phyloP scores from a whole-genome alignment of 2,113 vertebrate genomes.

The Solea solea region DNA sequence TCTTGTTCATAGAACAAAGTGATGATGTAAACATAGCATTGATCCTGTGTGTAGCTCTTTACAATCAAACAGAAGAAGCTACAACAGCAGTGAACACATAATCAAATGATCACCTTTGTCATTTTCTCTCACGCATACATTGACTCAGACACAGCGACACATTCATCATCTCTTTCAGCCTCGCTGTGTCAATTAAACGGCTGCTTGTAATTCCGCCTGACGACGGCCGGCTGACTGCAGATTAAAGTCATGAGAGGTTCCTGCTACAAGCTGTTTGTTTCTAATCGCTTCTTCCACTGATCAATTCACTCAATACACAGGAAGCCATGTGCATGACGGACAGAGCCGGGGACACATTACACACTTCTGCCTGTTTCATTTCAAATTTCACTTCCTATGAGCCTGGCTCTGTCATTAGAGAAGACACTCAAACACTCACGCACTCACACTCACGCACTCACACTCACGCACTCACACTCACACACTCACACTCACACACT shows the following conservation, averaged over 20 bases:
- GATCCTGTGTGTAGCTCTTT: no score
- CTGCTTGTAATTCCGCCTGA: conserved; percentile 50
- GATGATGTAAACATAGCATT: no score
- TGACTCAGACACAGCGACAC: conserved; percentile 26
- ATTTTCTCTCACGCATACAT: conserved; percentile 10
- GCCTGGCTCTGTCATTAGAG: conserved; percentile 35
- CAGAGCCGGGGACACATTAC: conserved; percentile 60
- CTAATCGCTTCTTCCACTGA: conserved; percentile 60
- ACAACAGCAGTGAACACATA: no score
- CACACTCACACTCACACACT: no score
- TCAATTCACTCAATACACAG: conserved; percentile 69
- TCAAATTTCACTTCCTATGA: conserved; percentile 9
- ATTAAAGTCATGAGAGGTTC: conserved; percentile 61
- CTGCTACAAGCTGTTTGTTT: conserved; percentile 62
- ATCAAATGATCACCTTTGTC: conserved; percentile 18
- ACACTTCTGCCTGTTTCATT: conserved; percentile 36
- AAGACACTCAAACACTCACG: neutral
- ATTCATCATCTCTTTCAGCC: conserved; percentile 31
- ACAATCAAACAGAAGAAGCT: no score
- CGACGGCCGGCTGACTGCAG: conserved; percentile 17
- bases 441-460: no score
- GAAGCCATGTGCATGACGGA: conserved; percentile 70
- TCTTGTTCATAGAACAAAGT: no score
- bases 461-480: no score
- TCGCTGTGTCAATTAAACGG: conserved; percentile 36